These are phyloP conservation scores for Halictus quadricinctus DNA, from an alignment of 2,888 invertebrate genomes.

Conservation along the genomic window DNA sequence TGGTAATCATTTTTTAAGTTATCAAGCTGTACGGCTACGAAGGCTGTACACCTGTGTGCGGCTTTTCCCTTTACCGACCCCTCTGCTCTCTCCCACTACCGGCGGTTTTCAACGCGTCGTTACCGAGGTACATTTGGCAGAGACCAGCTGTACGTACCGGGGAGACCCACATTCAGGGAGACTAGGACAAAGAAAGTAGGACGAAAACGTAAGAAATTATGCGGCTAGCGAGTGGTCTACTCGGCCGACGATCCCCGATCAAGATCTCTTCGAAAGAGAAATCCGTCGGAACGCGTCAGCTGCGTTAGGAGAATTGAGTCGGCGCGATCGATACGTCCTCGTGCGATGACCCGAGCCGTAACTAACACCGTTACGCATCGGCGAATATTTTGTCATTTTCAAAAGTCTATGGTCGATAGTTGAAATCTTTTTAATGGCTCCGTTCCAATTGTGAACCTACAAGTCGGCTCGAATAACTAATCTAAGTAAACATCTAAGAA, in stretches of 20 bases:
- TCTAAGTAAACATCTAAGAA: too few relatives aligned
- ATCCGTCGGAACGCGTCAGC: neutral
- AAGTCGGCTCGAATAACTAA: neutral
- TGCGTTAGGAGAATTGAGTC: neutral
- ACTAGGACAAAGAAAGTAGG: slow-evolving; percentile 75
- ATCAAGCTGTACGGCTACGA: slow-evolving; percentile 17
- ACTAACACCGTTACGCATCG: neutral
- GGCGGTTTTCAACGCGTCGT: slow-evolving; percentile 27
- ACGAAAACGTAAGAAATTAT: slow-evolving; percentile 53
- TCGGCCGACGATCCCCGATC: slow-evolving; percentile 5
- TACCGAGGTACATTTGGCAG: slow-evolving; percentile 28
- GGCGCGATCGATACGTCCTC: neutral
- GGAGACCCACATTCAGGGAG: slow-evolving; percentile 71
- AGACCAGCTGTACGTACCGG: slow-evolving; percentile 18
- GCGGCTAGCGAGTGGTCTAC: slow-evolving; percentile 18
- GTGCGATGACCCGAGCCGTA: neutral
- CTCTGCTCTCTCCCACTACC: neutral
- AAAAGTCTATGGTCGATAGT: neutral
- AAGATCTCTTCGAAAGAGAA: neutral
- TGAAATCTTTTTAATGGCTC: neutral
- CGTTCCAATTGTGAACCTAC: neutral
- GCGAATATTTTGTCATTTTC: too few relatives aligned
- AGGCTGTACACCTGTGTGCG: slow-evolving; percentile 33
- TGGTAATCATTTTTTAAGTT: neutral
- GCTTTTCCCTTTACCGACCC: neutral